Base-by-base conservation (phyloP, 2,113 vertebrate genomes). In the Onychorhynchus coronatus region DNA sequence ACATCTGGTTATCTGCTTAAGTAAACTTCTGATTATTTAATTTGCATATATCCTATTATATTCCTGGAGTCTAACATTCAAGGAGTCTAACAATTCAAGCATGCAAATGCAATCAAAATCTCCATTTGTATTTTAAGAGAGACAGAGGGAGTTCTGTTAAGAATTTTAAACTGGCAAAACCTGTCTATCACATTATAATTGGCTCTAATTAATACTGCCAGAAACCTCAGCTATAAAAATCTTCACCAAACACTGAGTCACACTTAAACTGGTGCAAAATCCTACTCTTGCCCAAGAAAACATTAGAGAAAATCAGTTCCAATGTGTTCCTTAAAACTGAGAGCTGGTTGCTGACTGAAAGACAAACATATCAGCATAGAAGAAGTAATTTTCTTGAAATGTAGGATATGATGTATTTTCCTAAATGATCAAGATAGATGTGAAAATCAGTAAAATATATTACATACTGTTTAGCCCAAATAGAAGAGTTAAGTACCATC, bases 121-220 rank as follows among this genome's bases (percentile, higher is more conserved):
- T 93, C 49, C 65, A 78, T 88, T 95, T 76, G 37, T 4, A 61
- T 96, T 96, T 90, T 76, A 72, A 95, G n/a, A 47, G 55, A 92
- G 95, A 94, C 92, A 93, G 92, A 90, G 88, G 90, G 83, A 93
- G 91, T 92, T 93, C 92, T 92, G 88, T 89, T 96, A 95, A 89
- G 41, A 46, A 75, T 95, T 96, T 95, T 76, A 82, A 86, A 95
- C 83, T 78, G 85, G 83, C 61, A 93, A 97, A 96, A 96, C 73
- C 83, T 95, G 92, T 87, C 92, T 96, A 89, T 96, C 96, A 89
- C 88, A 23, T 75, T 92, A 46, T 91, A 96, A 95, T 96, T 95
- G 37, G 16, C 66, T 95, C 80, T 94, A 96, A 97, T 96, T 96
- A 93, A 97, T 94, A 95, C 56, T 96, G 88, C 88, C 92, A 96